A percentile compares a stretch with the other conserved stretches of the same genome.
Evolutionary conservation across 1,140 invertebrate species (phyloP).

Genomic region (Caenorhabditis remanei): DNA sequence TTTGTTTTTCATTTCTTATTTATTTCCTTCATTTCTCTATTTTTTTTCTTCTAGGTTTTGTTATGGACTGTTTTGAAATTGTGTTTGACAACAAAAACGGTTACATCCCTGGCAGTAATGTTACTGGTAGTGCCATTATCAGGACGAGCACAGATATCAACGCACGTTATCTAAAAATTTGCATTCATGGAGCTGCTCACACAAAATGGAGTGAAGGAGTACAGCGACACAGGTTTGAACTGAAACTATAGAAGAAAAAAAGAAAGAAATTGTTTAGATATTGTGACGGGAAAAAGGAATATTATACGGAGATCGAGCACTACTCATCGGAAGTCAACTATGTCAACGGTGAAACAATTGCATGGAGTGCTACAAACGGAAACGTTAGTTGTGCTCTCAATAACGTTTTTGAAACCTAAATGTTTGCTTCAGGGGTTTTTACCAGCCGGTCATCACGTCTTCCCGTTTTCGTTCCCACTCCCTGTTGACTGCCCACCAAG

Average conservation of each 20-base stretch:
- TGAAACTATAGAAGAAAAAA: not conserved
- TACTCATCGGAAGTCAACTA: not conserved
- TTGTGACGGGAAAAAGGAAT: not conserved
- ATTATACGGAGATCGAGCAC: not conserved
- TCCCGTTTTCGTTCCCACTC: not conserved
- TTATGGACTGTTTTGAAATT: not conserved
- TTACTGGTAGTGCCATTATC: not conserved
- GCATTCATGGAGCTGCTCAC: not conserved
- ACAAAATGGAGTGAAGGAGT: not conserved
- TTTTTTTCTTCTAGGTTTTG: too few species aligned
- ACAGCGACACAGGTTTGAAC: not conserved
- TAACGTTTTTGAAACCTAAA: not conserved
- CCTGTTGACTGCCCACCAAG: not conserved
- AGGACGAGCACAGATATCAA: not conserved
- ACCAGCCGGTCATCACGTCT: not conserved
- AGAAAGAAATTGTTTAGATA: not conserved
- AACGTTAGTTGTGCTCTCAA: not conserved
- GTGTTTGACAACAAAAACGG: not conserved
- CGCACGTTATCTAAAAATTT: not conserved
- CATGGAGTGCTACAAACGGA: not conserved
- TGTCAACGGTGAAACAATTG: not conserved
- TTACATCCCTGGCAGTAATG: not conserved
- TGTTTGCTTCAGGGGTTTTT: not conserved
- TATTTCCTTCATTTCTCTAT: too few species aligned
- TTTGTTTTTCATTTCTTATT: too few species aligned